Evolutionary conservation across 2,113 vertebrate species (phyloP), one percentile per base, ranked within the genome.

Genomic region (Apteryx mantelli): DNA sequence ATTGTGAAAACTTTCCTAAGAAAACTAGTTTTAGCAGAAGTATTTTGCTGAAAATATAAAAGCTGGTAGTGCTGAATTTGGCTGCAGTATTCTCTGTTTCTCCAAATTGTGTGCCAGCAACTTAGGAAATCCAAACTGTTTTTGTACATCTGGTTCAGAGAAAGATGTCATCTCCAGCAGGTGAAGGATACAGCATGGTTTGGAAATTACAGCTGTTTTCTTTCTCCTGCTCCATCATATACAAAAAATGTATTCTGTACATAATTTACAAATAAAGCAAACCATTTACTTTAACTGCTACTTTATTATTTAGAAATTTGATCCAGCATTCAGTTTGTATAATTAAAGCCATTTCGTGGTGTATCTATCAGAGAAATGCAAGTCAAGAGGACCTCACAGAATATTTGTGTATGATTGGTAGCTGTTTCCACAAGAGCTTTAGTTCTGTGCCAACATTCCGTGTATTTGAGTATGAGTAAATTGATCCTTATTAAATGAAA

Each of bases 391-490:
- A 97, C 97, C 95, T 97, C 96, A 97, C 81, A 6, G 95, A 96
- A 82, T 91, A 94, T 96, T 91, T 95, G 93, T 97, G 95, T 93
- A 93, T 81, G 94, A 91, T 77, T 36, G 91, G 92, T 97, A 97
- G 96, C 97, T 98, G 97, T 98, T 96, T 98, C 97, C 97, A 97
- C 95, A 96, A 96, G 94, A 97, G 97, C 98, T 98, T 98, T 97
- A 97, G 97, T 98, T 97, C 94, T 98, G 98, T 98, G 98, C 98
- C 98, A 98, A 98, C 98, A 98, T 98, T 98, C 98, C 98, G 98
- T 98, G 96, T 98, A 97, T 98, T 98, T 98, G 96, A 98, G 88
- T 97, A 92, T 95, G 90, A 97, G 96, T 98, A 93, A 97, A 97
- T 28, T 78, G 86, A 98, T 98, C 97, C 96, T 98, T 96, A 98